Evolutionary conservation across 1,140 invertebrate species (phyloP).

Genomic region (Neodiprion pinetum): DNA sequence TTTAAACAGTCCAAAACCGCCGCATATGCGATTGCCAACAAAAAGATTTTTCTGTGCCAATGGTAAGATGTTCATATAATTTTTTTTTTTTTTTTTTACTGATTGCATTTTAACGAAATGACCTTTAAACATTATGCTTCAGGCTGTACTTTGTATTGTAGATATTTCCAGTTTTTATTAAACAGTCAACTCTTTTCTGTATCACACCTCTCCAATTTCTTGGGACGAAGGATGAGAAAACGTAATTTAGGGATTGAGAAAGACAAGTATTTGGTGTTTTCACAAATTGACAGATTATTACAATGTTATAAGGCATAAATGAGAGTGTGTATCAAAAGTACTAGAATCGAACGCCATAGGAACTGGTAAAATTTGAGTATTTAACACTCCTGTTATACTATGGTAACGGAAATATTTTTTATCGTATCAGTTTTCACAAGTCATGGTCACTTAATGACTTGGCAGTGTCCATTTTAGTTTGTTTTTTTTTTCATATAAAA

Average conservation of each 20-base stretch:
- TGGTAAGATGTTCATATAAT: neutral
- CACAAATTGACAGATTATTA: neutral
- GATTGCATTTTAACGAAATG: too few relatives aligned
- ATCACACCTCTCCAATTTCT: too few relatives aligned
- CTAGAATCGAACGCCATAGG: neutral
- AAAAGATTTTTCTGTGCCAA: neutral
- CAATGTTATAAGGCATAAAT: slow-evolving; percentile 4
- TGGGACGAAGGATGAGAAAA: neutral
- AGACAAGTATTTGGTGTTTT: neutral
- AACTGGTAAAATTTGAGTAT: slow-evolving; percentile 6
- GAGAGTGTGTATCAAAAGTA: neutral
- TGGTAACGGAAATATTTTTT: neutral
- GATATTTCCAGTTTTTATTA: too few relatives aligned
- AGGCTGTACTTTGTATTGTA: too few relatives aligned
- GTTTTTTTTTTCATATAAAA: slow-evolving; percentile 39
- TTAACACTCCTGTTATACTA: neutral
- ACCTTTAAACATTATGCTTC: too few relatives aligned
- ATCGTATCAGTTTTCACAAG: neutral
- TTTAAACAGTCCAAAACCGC: neutral
- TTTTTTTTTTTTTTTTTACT: too few relatives aligned
- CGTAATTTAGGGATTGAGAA: neutral
- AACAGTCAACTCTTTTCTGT: too few relatives aligned
- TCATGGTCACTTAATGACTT: neutral
- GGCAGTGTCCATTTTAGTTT: neutral
- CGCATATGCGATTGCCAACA: neutral